Evolutionary conservation across 1,140 invertebrate genomes (phyloP).

Genomic region (Penaeus indicus): DNA sequence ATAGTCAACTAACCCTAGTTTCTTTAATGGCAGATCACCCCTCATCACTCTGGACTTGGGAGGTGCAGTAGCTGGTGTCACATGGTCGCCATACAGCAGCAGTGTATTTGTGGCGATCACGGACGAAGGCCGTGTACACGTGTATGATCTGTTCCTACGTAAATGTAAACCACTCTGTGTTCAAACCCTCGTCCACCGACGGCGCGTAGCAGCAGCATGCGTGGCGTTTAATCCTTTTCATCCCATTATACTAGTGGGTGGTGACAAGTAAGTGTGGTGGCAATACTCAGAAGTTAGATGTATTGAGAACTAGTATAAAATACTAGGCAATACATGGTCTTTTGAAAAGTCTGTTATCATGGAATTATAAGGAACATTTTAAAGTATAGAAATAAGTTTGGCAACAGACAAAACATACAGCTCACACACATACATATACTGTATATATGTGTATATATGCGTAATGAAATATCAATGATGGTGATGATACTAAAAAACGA

Average conservation of each 20-base stretch:
- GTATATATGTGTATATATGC: too few relatives aligned
- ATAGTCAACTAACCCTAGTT: too few relatives aligned
- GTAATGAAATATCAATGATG: too few relatives aligned
- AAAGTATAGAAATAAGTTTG: too few relatives aligned
- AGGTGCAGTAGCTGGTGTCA: slow-evolving; percentile 90
- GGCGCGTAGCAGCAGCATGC: slow-evolving; percentile 86
- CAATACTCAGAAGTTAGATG: too few relatives aligned
- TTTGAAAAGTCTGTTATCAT: too few relatives aligned
- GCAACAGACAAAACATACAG: too few relatives aligned
- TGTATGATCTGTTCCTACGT: slow-evolving; percentile 92
- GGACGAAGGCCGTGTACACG: slow-evolving; percentile 88
- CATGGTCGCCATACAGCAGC: slow-evolving; percentile 95
- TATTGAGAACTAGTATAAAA: too few relatives aligned
- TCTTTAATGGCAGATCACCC: slow-evolving; percentile 72
- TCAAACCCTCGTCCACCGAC: slow-evolving; percentile 87
- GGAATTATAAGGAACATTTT: too few relatives aligned
- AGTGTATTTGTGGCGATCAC: slow-evolving; percentile 94
- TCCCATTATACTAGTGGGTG: slow-evolving; percentile 90
- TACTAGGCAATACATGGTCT: too few relatives aligned
- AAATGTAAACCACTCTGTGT: slow-evolving; percentile 91
- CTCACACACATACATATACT: too few relatives aligned
- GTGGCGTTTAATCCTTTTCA: slow-evolving; percentile 87
- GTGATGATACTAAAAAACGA: too few relatives aligned
- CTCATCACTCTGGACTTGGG: slow-evolving; percentile 93
- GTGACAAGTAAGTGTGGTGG: slow-evolving; percentile 23